These are phyloP conservation scores for Caenorhabditis briggsae DNA, from an alignment of 1,140 invertebrate species.

Conservation along the genomic window DNA sequence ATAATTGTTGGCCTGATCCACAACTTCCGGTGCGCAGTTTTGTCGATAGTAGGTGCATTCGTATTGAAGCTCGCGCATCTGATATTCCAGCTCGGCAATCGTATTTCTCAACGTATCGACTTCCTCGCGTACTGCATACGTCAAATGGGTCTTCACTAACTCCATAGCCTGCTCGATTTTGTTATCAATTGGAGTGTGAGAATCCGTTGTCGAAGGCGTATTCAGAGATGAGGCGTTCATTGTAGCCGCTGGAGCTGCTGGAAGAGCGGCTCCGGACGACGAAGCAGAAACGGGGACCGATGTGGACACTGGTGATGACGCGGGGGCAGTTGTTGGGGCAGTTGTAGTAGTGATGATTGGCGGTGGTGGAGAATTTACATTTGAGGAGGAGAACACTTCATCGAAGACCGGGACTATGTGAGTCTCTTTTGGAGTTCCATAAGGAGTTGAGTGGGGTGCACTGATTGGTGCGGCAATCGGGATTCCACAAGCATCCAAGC, in stretches of 20 bases:
- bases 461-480: constrained; percentile 9
- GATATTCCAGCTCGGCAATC: constrained; percentile 31
- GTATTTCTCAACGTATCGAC: constrained; percentile 48
- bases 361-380: not conserved
- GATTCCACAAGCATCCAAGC: constrained; percentile 26
- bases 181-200: constrained; percentile 38
- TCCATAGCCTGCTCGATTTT: constrained; percentile 45
- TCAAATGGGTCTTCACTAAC: constrained; percentile 46
- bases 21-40: constrained; percentile 6
- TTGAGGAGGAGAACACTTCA: not conserved
- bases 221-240: not conserved
- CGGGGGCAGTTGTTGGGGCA: constrained; percentile 44
- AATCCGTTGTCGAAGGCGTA: not conserved
- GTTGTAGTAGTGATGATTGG: constrained; percentile 2
- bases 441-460: constrained; percentile 23
- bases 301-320: constrained; percentile 14
- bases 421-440: constrained; percentile 32
- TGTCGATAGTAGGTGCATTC: constrained; percentile 31
- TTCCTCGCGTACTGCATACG: constrained; percentile 24
- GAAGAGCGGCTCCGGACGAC: not conserved
- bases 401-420: not conserved
- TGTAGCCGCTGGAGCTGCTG: not conserved
- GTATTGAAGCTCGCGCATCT: constrained; percentile 31
- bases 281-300: constrained; percentile 23
- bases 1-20: not conserved